phyloP scores from a whole-genome alignment of 2,113 vertebrate genomes.

The Oncorhynchus masou region DNA sequence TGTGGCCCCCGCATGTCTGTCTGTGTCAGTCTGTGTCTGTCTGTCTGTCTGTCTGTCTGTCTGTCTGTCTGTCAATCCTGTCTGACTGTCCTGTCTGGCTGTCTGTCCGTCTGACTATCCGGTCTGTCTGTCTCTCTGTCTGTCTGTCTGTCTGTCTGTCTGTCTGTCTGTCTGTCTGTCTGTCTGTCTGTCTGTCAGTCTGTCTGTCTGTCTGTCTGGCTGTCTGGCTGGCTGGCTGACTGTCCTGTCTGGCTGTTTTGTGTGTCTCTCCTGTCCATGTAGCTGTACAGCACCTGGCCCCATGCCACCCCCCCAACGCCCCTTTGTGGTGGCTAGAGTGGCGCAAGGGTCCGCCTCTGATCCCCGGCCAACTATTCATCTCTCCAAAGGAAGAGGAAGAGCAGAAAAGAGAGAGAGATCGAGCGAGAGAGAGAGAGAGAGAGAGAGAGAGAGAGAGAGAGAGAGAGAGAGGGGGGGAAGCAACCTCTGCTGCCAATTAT shows the following conservation, averaged over 20 bases:
- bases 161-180: too few species aligned
- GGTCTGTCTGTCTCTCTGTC: background rate
- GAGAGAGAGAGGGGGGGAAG: conserved; percentile 24
- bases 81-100: too few species aligned
- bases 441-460: conserved; percentile 26
- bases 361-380: conserved; percentile 73
- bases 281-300: conserved; percentile 62
- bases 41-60: conserved; percentile 57
- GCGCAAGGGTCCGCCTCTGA: conserved; percentile 71
- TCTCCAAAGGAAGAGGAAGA: conserved; percentile 72
- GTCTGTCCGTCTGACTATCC: background rate
- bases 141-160: too few species aligned
- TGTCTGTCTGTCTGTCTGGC: background rate
- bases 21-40: too few species aligned
- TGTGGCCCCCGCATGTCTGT: background rate
- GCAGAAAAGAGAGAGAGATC: conserved; percentile 36
- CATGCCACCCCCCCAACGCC: conserved; percentile 57
- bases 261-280: conserved; percentile 46
- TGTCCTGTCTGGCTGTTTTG: conserved; percentile 52
- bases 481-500: conserved; percentile 77
- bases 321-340: conserved; percentile 68
- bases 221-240: too few species aligned
- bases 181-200: conserved; percentile 12
- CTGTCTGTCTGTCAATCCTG: conserved; percentile 31
- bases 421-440: conserved; percentile 55